Evolutionary conservation across 2,888 invertebrate species (phyloP).

Genomic region (Agriopis leucophaearia): DNA sequence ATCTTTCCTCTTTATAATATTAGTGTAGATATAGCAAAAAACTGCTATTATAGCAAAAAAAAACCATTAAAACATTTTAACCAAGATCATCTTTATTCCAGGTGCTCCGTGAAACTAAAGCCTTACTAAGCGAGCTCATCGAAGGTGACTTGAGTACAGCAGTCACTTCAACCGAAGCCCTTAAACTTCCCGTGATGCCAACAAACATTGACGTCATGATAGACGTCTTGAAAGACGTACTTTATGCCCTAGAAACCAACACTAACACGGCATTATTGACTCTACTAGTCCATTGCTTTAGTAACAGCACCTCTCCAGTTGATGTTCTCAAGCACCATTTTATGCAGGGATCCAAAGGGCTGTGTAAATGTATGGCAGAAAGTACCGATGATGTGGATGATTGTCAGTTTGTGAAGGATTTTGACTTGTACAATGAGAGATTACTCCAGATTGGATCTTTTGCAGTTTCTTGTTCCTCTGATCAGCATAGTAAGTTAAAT

Average conservation of each 20-base stretch:
- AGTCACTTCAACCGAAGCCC: conserved; percentile 71
- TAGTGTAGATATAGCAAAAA: too few relatives aligned
- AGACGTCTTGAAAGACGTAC: conserved; percentile 87
- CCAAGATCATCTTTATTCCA: conserved; percentile 55
- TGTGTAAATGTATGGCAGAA: conserved; percentile 59
- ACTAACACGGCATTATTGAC: conserved; percentile 88
- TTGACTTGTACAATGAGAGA: conserved; percentile 89
- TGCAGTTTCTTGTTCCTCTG: conserved; percentile 87
- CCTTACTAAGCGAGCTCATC: conserved; percentile 75
- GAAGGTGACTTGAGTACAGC: conserved; percentile 75
- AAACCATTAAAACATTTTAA: background rate
- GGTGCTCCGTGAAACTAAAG: conserved; percentile 84
- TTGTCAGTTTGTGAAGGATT: conserved; percentile 85
- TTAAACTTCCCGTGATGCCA: conserved; percentile 77
- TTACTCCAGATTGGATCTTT: conserved; percentile 90
- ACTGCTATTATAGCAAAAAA: background rate
- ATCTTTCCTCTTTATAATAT: too few relatives aligned
- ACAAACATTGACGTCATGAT: conserved; percentile 84
- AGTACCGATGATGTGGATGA: conserved; percentile 71
- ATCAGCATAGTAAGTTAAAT: conserved; percentile 70
- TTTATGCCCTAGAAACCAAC: conserved; percentile 88
- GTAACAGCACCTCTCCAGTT: conserved; percentile 63
- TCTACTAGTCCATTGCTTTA: conserved; percentile 80
- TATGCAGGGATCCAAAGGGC: conserved; percentile 44
- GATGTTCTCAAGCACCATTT: conserved; percentile 69